A percentile compares a stretch with the other conserved stretches of the same genome.
These are phyloP conservation scores for Cisticola juncidis DNA, from an alignment of 2,113 vertebrate species.

Conservation along the genomic window DNA sequence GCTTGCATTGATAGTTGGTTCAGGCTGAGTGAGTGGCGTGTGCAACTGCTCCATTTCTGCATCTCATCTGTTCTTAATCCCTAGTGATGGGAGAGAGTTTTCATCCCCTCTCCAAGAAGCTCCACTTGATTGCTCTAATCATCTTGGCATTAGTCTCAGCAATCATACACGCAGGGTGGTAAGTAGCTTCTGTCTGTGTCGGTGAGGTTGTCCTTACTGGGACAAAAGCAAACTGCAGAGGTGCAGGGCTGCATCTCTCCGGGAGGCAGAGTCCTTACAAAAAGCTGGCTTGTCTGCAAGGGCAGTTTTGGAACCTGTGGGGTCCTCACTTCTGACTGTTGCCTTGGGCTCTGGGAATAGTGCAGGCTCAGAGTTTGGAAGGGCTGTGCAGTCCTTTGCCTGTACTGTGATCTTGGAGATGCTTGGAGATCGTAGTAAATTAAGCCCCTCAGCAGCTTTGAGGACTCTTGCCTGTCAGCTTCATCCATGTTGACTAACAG, in stretches of 20 bases:
- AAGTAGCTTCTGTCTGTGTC: slow-evolving; percentile 14
- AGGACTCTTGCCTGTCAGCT: not conserved
- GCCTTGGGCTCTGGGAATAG: not conserved
- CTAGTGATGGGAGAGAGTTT: slow-evolving; percentile 6
- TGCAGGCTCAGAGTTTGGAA: not conserved
- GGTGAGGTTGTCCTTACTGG: not conserved
- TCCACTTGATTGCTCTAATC: slow-evolving; percentile 45
- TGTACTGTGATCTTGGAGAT: not conserved
- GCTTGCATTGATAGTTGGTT: not conserved
- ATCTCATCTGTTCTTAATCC: slow-evolving; percentile 38
- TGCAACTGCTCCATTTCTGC: slow-evolving; percentile 16
- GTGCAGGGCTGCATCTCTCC: not conserved
- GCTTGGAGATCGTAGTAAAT: not conserved
- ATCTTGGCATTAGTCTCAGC: not conserved
- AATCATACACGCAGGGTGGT: not conserved
- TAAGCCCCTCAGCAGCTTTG: not conserved
- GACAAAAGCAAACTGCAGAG: not conserved
- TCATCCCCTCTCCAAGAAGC: slow-evolving; percentile 14
- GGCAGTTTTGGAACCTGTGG: not conserved
- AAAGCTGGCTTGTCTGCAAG: not conserved
- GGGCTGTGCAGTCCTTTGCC: not conserved
- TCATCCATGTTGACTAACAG: not conserved
- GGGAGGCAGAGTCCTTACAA: not conserved
- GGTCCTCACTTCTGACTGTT: not conserved
- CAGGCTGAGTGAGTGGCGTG: not conserved